A percentile compares a stretch with the other conserved stretches of the same genome.
Conservation (phyloP, 2,888 invertebrate species). For the Campaea margaritaria region DNA sequence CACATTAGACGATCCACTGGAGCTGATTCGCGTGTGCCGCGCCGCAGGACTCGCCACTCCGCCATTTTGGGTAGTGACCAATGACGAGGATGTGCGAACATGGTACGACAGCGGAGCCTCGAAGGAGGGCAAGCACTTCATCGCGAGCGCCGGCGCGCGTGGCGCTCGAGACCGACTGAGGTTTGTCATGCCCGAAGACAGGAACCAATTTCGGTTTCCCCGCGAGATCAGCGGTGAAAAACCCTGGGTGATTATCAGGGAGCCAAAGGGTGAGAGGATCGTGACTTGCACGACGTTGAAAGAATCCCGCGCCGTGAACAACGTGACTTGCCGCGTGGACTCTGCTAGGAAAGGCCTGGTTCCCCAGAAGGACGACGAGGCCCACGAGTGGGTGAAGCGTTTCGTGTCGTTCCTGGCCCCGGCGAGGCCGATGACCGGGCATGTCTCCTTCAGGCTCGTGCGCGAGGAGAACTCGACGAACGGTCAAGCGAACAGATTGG, state of each 20-base stretch:
- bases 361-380: slow-evolving; percentile 88
- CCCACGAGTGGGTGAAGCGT: slow-evolving; percentile 89
- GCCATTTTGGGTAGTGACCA: slow-evolving; percentile 87
- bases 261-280: slow-evolving; percentile 90
- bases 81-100: slow-evolving; percentile 87
- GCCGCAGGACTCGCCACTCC: slow-evolving; percentile 88
- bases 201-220: slow-evolving; percentile 87
- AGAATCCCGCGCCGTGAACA: slow-evolving; percentile 91
- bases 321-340: slow-evolving; percentile 91
- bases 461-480: slow-evolving; percentile 83
- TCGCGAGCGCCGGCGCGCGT: slow-evolving; percentile 90
- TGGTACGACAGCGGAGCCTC: slow-evolving; percentile 89
- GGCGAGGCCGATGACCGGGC: slow-evolving; percentile 89
- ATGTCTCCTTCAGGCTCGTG: slow-evolving; percentile 91
- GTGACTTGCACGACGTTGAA: slow-evolving; percentile 93
- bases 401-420: slow-evolving; percentile 88
- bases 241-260: slow-evolving; percentile 92
- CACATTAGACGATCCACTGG: slow-evolving; percentile 91
- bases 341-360: slow-evolving; percentile 87
- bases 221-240: slow-evolving; percentile 90
- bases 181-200: slow-evolving; percentile 88
- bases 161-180: slow-evolving; percentile 90
- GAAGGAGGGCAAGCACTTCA: slow-evolving; percentile 87
- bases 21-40: slow-evolving; percentile 89
- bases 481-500: slow-evolving; percentile 69